phyloP scores from a whole-genome alignment of 2,113 vertebrate species.

The Macrotus californicus region DNA sequence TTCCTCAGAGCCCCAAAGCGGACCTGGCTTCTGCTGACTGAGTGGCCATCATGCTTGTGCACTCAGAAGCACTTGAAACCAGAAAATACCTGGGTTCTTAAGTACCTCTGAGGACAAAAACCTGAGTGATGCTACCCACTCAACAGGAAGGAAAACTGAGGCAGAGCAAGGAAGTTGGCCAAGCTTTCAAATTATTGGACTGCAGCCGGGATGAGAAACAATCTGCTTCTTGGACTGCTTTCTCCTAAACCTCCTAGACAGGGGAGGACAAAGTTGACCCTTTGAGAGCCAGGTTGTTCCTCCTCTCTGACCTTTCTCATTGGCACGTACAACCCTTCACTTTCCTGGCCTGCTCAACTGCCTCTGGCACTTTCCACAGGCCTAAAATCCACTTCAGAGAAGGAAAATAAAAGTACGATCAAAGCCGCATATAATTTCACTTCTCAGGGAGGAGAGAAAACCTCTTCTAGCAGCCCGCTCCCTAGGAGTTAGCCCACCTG shows the following conservation, averaged over 20 bases:
- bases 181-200: neutral
- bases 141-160: neutral
- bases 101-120: neutral
- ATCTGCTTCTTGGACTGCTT: neutral
- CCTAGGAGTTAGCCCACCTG: neutral
- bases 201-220: neutral
- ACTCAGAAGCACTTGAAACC: neutral
- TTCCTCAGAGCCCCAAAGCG: neutral
- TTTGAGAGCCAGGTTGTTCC: neutral
- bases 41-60: neutral
- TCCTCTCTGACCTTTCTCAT: neutral
- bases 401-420: slow-evolving; percentile 46
- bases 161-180: neutral
- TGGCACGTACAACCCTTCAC: neutral
- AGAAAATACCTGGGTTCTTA: neutral
- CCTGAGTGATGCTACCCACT: neutral
- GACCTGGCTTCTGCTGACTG: neutral
- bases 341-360: neutral
- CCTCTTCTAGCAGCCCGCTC: neutral
- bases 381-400: slow-evolving; percentile 35
- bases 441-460: slow-evolving; percentile 34
- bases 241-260: neutral
- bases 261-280: neutral
- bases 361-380: slow-evolving; percentile 23
- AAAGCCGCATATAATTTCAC: slow-evolving; percentile 51